These are phyloP conservation scores for Nothocercus nigrocapillus DNA, from an alignment of 2,113 vertebrate genomes.

Conservation along the genomic window DNA sequence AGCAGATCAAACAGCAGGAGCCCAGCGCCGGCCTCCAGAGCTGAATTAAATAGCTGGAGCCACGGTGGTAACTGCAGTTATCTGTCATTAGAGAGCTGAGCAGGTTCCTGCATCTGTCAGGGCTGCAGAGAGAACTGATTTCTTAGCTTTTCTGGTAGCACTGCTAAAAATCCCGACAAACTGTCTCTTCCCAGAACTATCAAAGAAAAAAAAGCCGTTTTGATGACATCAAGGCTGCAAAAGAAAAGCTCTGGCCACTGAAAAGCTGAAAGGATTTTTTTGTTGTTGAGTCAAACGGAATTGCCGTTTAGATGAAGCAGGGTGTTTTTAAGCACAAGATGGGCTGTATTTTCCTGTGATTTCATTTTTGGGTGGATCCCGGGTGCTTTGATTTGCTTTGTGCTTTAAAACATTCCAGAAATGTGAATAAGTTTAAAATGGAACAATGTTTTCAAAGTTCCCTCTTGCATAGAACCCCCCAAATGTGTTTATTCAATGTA, in stretches of 20 bases:
- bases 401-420: no score
- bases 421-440: not conserved
- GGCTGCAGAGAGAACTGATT: not conserved
- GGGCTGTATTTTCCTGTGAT: not conserved
- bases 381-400: no score
- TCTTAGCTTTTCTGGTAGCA: not conserved
- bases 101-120: not conserved
- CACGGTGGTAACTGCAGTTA: not conserved
- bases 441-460: not conserved
- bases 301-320: not conserved
- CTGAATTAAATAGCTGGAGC: not conserved
- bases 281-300: not conserved
- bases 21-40: not conserved
- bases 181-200: not conserved
- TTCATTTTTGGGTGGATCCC: not conserved
- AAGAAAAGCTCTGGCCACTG: not conserved
- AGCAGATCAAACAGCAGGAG: not conserved
- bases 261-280: not conserved
- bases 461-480: not conserved
- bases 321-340: not conserved
- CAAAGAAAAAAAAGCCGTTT: not conserved
- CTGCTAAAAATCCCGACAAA: not conserved
- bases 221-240: not conserved
- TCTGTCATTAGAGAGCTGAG: not conserved
- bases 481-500: not conserved